These are phyloP conservation scores for Steinernema khuongi DNA, from an alignment of 1,140 invertebrate genomes.

Conservation along the genomic window DNA sequence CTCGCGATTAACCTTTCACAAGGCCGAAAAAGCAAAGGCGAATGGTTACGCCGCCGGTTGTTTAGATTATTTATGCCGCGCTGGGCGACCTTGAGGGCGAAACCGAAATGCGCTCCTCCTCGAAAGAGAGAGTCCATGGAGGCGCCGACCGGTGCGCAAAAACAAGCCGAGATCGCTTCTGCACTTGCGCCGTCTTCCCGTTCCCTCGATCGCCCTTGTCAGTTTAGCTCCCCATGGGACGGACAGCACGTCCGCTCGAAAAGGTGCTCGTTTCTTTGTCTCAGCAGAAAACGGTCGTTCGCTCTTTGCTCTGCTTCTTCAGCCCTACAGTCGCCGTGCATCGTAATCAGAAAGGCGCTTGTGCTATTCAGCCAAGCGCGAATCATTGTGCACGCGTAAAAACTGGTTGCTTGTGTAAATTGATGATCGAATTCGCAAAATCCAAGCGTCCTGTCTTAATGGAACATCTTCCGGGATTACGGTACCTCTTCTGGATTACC, in stretches of 20 bases:
- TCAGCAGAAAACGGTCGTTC: too few species aligned
- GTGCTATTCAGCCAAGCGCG: background rate
- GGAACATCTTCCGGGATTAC: too few species aligned
- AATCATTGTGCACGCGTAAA: background rate
- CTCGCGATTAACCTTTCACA: background rate
- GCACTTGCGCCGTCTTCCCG: background rate
- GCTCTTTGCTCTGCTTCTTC: background rate
- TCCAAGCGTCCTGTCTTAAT: too few species aligned
- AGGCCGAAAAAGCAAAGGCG: background rate
- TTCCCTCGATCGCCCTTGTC: background rate
- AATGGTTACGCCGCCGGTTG: background rate
- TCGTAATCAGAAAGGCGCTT: background rate
- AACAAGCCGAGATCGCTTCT: background rate
- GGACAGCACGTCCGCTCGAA: too few species aligned
- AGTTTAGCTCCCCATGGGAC: too few species aligned
- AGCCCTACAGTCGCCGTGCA: too few species aligned
- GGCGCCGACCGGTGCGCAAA: background rate
- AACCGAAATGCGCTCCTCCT: background rate
- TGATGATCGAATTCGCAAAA: background rate
- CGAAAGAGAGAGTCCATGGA: slow-evolving; percentile 3
- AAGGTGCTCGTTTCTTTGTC: too few species aligned
- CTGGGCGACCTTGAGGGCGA: slow-evolving; percentile 11
- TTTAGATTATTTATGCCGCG: background rate
- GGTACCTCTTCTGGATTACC: too few species aligned
- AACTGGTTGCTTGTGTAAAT: slow-evolving; percentile 11